Evolutionary conservation across 2,113 vertebrate species (phyloP), one percentile per base, ranked within the genome.

Genomic region (Fregetta grallaria): DNA sequence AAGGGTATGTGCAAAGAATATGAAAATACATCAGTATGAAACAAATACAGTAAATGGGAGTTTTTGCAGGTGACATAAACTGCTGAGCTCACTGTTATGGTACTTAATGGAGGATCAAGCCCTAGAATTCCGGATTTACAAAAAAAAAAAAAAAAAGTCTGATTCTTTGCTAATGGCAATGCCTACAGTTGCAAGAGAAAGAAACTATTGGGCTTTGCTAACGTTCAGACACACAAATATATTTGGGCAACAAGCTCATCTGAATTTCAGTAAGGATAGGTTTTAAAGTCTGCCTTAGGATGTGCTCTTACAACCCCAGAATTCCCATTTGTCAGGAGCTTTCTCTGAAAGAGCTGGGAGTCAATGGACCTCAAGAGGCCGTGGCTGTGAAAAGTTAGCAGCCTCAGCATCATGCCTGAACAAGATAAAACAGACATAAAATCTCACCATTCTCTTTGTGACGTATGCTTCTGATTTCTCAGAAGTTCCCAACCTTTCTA

Each of bases 1-100:
- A 83, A 71, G 5, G 2, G 1, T 50, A 34, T 8, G 11, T 76
- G 38, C 20, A 55, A 65, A n/a, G 22, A 91, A 56, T 29, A 45
- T 44, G 20, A n/a, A 74, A 74, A 68, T 0, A 32, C 71, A 59
- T 44, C 18, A 40, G 4, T 65, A 44, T 38, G 21, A 78, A 78
- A 65, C 10, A 8, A 42, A 22, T 10, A 40, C 16, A 40, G 29
- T 3, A 6, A 78, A 36, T 0, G 0, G 7, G 13, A 34, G 3
- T 23, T 58, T 34, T 80, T 68, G 9, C 6, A 50, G 26, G 32
- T 66, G 25, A 47, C 13, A 40, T 27, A n/a, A 53, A 36, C 18
- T 59, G 25, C 5, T 67, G 47, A 93, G 32, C 44, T 89, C 38
- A n/a, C 22, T 45, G 17, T 13, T 58, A 15, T 7, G 8, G 5